Conservation (phyloP, 1,140 invertebrate species). For the Octopus bimaculoides region DNA sequence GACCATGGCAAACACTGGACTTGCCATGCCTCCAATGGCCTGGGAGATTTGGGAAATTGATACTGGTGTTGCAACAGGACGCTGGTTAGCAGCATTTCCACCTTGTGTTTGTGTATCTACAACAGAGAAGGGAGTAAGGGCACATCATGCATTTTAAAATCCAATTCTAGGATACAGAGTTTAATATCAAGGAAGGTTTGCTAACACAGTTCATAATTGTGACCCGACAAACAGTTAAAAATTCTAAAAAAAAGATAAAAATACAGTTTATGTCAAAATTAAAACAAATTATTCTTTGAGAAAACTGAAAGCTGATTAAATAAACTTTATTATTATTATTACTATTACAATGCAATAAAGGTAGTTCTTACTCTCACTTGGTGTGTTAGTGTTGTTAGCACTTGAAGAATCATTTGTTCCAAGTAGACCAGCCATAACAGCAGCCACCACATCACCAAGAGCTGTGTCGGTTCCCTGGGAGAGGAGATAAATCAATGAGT, state of each 20-base stretch:
- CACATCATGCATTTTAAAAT: no score
- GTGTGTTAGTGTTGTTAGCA: background rate
- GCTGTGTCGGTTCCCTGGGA: constrained; percentile 9
- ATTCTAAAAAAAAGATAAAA: no score
- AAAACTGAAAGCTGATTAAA: no score
- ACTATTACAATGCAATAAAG: no score
- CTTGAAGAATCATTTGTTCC: constrained; percentile 13
- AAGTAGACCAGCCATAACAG: background rate
- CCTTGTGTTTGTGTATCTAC: background rate
- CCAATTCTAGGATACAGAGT: no score
- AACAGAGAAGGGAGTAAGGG: no score
- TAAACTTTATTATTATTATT: no score
- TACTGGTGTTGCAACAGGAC: background rate
- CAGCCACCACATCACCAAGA: background rate
- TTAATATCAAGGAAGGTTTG: no score
- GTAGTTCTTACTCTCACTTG: background rate
- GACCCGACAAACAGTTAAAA: no score
- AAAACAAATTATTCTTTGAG: no score
- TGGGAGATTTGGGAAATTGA: background rate
- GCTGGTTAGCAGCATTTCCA: background rate
- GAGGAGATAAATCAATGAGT: constrained; percentile 18
- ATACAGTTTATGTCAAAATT: no score
- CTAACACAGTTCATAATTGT: no score
- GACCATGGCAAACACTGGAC: constrained; percentile 4
- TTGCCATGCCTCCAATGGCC: constrained; percentile 4